Percentiles rank a stretch among this genome's conserved stretches.
Evolutionary conservation across 2,888 invertebrate genomes (phyloP).

Genomic region (Zygaena filipendulae): DNA sequence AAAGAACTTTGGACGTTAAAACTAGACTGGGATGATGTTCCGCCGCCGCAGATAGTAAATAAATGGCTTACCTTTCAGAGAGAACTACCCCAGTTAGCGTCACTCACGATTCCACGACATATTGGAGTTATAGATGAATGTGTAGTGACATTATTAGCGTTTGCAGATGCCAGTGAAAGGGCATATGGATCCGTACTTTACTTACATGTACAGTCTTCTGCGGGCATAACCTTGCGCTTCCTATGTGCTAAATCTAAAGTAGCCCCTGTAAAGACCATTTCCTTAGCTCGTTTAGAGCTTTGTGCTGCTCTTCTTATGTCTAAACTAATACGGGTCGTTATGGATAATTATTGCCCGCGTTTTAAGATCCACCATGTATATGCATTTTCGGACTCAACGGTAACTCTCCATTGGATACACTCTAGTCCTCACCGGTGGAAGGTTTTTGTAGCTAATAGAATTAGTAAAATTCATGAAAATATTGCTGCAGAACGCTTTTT

Average conservation of each 20-base stretch:
- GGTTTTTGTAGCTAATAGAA: constrained; percentile 11
- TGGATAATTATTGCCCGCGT: constrained; percentile 4
- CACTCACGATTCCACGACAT: not conserved
- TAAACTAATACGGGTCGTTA: constrained; percentile 4
- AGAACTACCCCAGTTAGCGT: not conserved
- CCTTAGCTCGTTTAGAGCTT: constrained; percentile 4
- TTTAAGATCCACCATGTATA: constrained; percentile 4
- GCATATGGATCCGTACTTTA: constrained; percentile 8
- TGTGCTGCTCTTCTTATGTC: constrained; percentile 6
- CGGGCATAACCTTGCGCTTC: constrained; percentile 2
- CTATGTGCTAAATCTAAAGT: constrained; percentile 11
- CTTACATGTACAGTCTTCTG: constrained; percentile 5
- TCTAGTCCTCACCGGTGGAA: constrained; percentile 11
- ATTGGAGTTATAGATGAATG: constrained; percentile 5
- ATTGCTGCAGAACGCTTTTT: constrained; percentile 5
- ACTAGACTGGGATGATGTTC: constrained; percentile 1
- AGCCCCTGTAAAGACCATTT: constrained; percentile 6
- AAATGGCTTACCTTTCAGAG: not conserved
- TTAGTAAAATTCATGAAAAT: constrained; percentile 7
- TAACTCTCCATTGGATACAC: constrained; percentile 9
- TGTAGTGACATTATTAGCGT: constrained; percentile 3
- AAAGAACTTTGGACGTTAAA: not conserved
- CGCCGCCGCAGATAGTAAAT: not conserved
- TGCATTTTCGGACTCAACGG: constrained; percentile 11
- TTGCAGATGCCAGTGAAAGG: constrained; percentile 8